Conservation (phyloP, 2,113 vertebrate species). For the Psittacus erithacus region DNA sequence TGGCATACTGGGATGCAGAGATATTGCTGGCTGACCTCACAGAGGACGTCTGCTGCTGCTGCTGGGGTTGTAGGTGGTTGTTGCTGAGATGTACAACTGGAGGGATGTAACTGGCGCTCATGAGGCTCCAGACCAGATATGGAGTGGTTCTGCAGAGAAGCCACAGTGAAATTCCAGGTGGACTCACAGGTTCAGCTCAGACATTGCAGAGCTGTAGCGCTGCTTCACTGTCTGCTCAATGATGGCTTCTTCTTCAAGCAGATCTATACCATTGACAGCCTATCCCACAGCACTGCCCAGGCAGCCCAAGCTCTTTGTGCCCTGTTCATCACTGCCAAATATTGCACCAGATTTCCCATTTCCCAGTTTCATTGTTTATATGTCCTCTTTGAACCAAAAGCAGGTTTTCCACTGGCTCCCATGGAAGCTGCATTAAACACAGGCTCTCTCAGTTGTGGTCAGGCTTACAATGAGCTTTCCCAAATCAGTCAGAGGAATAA, state of each 20-base stretch:
- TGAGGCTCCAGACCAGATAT: not conserved
- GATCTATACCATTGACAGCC: not conserved
- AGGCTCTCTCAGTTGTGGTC: not conserved
- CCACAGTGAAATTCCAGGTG: not conserved
- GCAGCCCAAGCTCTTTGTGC: not conserved
- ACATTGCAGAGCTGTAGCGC: not conserved
- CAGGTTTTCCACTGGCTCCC: not conserved
- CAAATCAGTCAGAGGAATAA: not conserved
- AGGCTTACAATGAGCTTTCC: not conserved
- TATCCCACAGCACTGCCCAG: not conserved
- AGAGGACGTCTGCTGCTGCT: not conserved
- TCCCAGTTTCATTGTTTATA: not conserved
- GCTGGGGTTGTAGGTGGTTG: not conserved
- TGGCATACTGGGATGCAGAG: not conserved
- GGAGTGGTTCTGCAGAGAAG: fast-evolving
- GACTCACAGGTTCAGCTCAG: not conserved
- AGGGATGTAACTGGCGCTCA: fast-evolving
- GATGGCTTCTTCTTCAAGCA: not conserved
- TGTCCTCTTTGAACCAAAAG: not conserved
- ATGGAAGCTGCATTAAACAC: not conserved
- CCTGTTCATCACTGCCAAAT: not conserved
- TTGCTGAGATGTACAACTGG: not conserved
- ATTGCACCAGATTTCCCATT: not conserved
- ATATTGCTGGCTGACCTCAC: not conserved
- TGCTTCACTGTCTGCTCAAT: not conserved